These are phyloP conservation scores for Xestoiulus laeticollis DNA, from an alignment of 2,888 invertebrate genomes.

Conservation along the genomic window DNA sequence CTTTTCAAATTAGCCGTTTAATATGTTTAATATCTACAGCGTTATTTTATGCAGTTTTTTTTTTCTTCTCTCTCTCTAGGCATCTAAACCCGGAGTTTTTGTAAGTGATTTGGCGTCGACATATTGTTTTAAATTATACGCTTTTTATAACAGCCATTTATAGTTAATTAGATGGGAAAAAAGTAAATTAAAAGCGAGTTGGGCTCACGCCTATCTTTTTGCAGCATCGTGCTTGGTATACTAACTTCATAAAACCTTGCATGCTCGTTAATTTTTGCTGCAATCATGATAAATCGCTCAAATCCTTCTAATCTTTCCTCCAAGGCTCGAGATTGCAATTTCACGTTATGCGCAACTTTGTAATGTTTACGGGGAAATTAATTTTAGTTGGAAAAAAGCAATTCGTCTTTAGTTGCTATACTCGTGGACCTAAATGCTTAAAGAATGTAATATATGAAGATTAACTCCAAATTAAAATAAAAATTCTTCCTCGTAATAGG, in stretches of 20 bases:
- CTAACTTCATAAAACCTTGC: background rate
- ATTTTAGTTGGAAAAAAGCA: background rate
- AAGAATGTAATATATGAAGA: background rate
- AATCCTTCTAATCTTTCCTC: background rate
- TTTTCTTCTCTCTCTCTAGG: too few species aligned
- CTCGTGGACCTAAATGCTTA: background rate
- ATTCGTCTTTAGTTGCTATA: background rate
- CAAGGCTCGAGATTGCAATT: background rate
- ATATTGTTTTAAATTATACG: slow-evolving; percentile 20
- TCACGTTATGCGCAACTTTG: slow-evolving; percentile 3
- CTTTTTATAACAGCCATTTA: background rate
- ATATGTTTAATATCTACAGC: slow-evolving; percentile 3
- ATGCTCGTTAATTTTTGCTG: background rate
- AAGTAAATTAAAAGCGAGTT: background rate
- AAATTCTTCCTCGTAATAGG: background rate
- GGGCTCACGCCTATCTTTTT: background rate
- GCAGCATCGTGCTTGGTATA: background rate
- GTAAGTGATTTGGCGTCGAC: slow-evolving; percentile 10
- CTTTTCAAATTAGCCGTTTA: slow-evolving; percentile 34
- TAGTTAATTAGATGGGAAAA: slow-evolving; percentile 19
- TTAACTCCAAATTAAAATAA: background rate
- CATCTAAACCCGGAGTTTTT: background rate
- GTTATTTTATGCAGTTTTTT: background rate
- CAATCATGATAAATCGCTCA: background rate
- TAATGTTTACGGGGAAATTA: slow-evolving; percentile 12